A percentile compares a stretch with the other conserved stretches of the same genome.
These are phyloP conservation scores for Metaphire vulgaris DNA, from an alignment of 1,140 invertebrate species.

Conservation along the genomic window DNA sequence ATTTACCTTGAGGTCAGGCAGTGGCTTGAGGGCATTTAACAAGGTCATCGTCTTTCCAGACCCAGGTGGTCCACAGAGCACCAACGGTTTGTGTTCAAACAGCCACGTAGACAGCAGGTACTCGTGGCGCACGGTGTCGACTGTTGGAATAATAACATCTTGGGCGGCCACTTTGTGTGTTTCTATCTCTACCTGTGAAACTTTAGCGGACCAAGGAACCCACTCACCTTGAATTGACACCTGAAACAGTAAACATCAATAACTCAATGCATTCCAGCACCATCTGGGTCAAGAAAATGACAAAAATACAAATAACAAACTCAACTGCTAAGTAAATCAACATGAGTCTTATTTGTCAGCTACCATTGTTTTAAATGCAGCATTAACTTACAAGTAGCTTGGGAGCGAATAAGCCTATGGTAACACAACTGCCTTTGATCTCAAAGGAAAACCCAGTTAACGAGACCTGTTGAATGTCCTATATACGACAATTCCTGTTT, in stretches of 20 bases:
- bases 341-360: too few species aligned
- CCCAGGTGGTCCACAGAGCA: constrained; percentile 96
- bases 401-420: too few species aligned
- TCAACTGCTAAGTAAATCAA: too few species aligned
- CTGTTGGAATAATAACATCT: constrained; percentile 95
- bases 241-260: constrained; percentile 50
- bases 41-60: constrained; percentile 99
- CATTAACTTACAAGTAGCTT: too few species aligned
- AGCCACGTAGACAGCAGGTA: constrained; percentile 95
- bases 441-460: too few species aligned
- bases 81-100: constrained; percentile 97
- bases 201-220: constrained; percentile 92
- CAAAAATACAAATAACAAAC: too few species aligned
- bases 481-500: too few species aligned
- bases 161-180: constrained; percentile 98
- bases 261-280: too few species aligned
- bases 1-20: constrained; percentile 88
- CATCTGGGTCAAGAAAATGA: too few species aligned
- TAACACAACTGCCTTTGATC: too few species aligned
- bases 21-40: constrained; percentile 88
- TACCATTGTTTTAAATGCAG: too few species aligned
- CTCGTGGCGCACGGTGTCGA: constrained; percentile 98
- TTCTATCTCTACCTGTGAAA: constrained; percentile 98
- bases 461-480: too few species aligned
- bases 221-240: constrained; percentile 76